A percentile compares a stretch with the other conserved stretches of the same genome.
Evolutionary conservation across 2,797 vertebrate species (phyloP).

Genomic region (Aulostomus chinensis): DNA sequence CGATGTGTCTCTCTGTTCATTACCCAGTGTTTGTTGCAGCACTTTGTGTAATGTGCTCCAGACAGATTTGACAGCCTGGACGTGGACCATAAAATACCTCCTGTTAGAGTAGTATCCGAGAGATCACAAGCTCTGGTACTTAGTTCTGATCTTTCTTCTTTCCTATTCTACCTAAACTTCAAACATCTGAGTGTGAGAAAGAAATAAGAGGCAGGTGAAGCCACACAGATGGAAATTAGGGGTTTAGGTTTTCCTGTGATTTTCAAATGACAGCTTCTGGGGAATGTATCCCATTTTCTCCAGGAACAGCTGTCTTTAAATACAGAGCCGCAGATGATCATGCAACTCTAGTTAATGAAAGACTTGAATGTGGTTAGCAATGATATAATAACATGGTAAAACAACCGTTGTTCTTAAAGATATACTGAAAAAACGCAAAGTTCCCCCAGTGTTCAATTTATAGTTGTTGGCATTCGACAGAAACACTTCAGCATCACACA

Average conservation of each 20-base stretch:
- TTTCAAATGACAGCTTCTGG: slow-evolving; percentile 20
- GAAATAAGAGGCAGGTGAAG: slow-evolving; percentile 5
- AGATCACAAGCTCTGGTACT: slow-evolving; percentile 40
- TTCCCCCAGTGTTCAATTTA: too few relatives aligned
- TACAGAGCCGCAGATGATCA: not conserved
- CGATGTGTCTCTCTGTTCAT: slow-evolving; percentile 55
- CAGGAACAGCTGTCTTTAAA: slow-evolving; percentile 5
- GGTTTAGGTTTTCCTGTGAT: slow-evolving; percentile 3
- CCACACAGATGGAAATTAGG: slow-evolving; percentile 16
- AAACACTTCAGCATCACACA: too few relatives aligned
- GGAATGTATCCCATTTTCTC: slow-evolving; percentile 6
- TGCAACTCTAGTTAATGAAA: slow-evolving; percentile 8
- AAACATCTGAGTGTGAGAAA: slow-evolving; percentile 12
- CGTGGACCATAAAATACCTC: slow-evolving; percentile 55
- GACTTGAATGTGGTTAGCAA: not conserved
- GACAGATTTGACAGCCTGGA: slow-evolving; percentile 59
- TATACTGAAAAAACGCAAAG: too few relatives aligned
- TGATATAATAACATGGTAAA: not conserved
- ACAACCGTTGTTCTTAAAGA: not conserved
- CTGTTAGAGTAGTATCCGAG: slow-evolving; percentile 29
- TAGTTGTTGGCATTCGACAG: too few relatives aligned
- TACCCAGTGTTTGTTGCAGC: slow-evolving; percentile 57
- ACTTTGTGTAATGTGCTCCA: slow-evolving; percentile 58
- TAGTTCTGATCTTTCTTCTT: slow-evolving; percentile 18
- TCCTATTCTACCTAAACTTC: too few relatives aligned